A percentile compares a stretch with the other conserved stretches of the same genome.
Conservation (phyloP, 2,888 invertebrate genomes). For the Tenthredo distinguenda region DNA sequence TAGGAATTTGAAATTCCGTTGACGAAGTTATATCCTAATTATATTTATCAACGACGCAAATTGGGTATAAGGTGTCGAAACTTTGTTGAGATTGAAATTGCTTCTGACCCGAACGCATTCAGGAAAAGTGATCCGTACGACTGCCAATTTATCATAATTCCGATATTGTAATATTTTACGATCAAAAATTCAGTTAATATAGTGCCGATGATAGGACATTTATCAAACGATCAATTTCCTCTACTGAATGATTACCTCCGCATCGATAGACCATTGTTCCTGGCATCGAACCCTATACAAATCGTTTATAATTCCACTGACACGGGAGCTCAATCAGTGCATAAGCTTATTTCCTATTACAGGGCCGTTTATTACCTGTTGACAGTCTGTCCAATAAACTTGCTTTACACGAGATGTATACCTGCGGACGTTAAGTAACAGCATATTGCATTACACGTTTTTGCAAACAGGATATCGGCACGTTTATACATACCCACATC, state of each 20-base stretch:
- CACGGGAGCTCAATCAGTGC: slow-evolving; percentile 33
- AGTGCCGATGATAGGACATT: slow-evolving; percentile 30
- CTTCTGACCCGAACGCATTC: not conserved
- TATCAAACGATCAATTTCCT: slow-evolving; percentile 44
- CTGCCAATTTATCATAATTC: slow-evolving; percentile 22
- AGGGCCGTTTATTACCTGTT: slow-evolving; percentile 29
- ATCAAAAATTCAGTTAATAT: slow-evolving; percentile 29
- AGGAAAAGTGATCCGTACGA: not conserved
- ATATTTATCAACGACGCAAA: not conserved
- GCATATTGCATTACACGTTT: slow-evolving; percentile 18
- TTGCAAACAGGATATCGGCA: slow-evolving; percentile 4
- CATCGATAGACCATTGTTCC: slow-evolving; percentile 34
- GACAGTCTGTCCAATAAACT: slow-evolving; percentile 44
- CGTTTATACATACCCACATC: not conserved
- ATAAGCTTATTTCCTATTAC: slow-evolving; percentile 36
- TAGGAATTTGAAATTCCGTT: not conserved
- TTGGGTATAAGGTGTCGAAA: not conserved
- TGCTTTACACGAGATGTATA: not conserved
- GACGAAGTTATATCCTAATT: not conserved
- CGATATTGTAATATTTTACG: slow-evolving; percentile 5
- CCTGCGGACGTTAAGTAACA: not conserved
- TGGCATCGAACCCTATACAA: not conserved
- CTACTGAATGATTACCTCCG: slow-evolving; percentile 6
- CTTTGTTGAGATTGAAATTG: not conserved
- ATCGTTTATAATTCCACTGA: slow-evolving; percentile 42